Conservation (phyloP, 2,888 invertebrate genomes). For the Lasioglossum zephyrum region DNA sequence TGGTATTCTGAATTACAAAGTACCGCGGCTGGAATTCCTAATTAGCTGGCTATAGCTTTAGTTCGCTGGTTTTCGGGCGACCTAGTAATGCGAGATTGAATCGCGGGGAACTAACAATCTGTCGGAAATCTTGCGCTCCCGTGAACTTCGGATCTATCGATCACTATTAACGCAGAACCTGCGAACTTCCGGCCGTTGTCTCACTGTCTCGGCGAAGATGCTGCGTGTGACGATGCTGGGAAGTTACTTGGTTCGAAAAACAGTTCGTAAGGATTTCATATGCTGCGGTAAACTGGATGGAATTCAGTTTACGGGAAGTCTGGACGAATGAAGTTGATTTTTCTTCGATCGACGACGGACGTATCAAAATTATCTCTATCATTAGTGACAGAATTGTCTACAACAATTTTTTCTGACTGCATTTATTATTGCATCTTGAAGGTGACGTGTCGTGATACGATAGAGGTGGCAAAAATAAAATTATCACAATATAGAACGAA, state of each 20-base stretch:
- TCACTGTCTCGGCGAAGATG: not conserved
- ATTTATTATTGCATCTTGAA: no score
- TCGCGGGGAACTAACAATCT: not conserved
- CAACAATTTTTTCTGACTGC: no score
- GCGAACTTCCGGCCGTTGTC: not conserved
- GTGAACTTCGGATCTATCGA: not conserved
- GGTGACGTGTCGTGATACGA: no score
- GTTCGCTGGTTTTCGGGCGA: conserved; percentile 9
- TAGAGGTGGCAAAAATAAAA: not conserved
- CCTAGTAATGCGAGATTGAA: conserved; percentile 14
- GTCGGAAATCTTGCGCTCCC: not conserved
- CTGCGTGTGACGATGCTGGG: not conserved
- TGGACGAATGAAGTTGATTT: not conserved
- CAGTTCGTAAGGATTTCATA: not conserved
- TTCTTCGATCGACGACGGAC: not conserved
- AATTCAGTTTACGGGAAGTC: not conserved
- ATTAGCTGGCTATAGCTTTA: conserved; percentile 11
- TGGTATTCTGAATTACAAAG: conserved; percentile 20
- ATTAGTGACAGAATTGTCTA: no score
- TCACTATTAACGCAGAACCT: conserved; percentile 3
- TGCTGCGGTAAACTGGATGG: not conserved
- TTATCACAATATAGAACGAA: not conserved
- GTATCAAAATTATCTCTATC: not conserved
- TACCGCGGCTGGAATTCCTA: conserved; percentile 18
- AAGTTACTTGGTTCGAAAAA: not conserved